A percentile compares a stretch with the other conserved stretches of the same genome.
These are phyloP conservation scores for Teleiodes luculella DNA, from an alignment of 2,888 invertebrate genomes.

Conservation along the genomic window DNA sequence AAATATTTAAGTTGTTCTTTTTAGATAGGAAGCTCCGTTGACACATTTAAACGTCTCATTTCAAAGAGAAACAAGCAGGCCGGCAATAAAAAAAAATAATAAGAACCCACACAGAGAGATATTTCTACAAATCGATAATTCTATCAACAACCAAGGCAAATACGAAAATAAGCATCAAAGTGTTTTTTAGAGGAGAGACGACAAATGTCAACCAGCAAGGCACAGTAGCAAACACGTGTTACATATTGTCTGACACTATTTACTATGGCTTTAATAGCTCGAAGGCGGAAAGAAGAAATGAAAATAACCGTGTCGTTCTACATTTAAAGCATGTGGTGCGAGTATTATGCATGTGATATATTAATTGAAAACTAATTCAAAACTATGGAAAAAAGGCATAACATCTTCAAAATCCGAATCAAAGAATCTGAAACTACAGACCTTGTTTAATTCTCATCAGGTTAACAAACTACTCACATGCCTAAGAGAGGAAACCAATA, in stretches of 20 bases:
- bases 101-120: constrained; percentile 63
- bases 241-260: constrained; percentile 75
- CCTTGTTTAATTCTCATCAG: constrained; percentile 49
- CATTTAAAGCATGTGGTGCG: constrained; percentile 54
- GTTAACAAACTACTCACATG: constrained; percentile 60
- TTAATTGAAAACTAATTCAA: constrained; percentile 49
- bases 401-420: constrained; percentile 13
- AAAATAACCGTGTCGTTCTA: constrained; percentile 51
- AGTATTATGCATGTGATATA: constrained; percentile 37
- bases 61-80: constrained; percentile 61
- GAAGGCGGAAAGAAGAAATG: constrained; percentile 55
- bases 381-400: constrained; percentile 6
- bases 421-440: constrained; percentile 22
- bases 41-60: constrained; percentile 70
- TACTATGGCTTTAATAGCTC: constrained; percentile 69
- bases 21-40: constrained; percentile 69
- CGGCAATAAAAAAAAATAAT: constrained; percentile 56
- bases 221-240: constrained; percentile 72
- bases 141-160: constrained; percentile 66
- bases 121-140: constrained; percentile 75
- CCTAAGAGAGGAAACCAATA: constrained; percentile 63
- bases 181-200: constrained; percentile 71
- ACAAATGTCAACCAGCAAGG: constrained; percentile 68
- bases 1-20: constrained; percentile 56
- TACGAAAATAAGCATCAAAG: constrained; percentile 78